A percentile compares a stretch with the other conserved stretches of the same genome.
phyloP scores from a whole-genome alignment of 2,888 invertebrate species.

The Scrobipalpa atriplicella region DNA sequence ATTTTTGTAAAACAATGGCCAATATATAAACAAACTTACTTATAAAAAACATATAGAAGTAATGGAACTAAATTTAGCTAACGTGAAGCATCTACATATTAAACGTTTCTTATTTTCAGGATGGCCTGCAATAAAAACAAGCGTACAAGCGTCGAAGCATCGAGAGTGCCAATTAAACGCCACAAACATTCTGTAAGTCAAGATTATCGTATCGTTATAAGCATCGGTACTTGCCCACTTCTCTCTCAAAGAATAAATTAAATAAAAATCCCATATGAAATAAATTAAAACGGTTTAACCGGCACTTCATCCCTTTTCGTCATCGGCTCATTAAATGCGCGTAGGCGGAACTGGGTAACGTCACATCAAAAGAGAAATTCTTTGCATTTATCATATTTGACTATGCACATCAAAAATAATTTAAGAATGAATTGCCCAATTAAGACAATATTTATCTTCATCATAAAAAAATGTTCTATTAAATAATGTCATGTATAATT shows the following conservation, averaged over 20 bases:
- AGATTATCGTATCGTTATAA: slow-evolving; percentile 80
- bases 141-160: slow-evolving; percentile 67
- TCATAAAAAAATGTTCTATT: neutral
- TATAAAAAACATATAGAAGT: too few species aligned
- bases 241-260: slow-evolving; percentile 79
- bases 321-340: slow-evolving; percentile 44
- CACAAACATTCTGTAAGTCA: slow-evolving; percentile 78
- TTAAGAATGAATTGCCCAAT: neutral
- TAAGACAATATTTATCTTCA: slow-evolving; percentile 4
- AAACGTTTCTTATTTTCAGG: slow-evolving; percentile 43
- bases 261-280: slow-evolving; percentile 77
- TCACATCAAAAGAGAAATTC: slow-evolving; percentile 34
- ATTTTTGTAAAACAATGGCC: neutral
- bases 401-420: neutral
- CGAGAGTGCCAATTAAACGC: slow-evolving; percentile 79
- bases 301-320: slow-evolving; percentile 39
- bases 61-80: slow-evolving; percentile 29
- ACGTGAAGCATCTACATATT: neutral
- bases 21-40: neutral
- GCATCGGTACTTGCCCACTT: slow-evolving; percentile 75
- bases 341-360: slow-evolving; percentile 49
- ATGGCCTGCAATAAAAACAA: slow-evolving; percentile 63
- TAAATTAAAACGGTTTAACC: slow-evolving; percentile 68
- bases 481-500: too few species aligned
- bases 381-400: slow-evolving; percentile 26